Evolutionary conservation across 2,888 invertebrate genomes (phyloP), one percentile per base, ranked within the genome.

Genomic region (Lycocerus yunnanus): DNA sequence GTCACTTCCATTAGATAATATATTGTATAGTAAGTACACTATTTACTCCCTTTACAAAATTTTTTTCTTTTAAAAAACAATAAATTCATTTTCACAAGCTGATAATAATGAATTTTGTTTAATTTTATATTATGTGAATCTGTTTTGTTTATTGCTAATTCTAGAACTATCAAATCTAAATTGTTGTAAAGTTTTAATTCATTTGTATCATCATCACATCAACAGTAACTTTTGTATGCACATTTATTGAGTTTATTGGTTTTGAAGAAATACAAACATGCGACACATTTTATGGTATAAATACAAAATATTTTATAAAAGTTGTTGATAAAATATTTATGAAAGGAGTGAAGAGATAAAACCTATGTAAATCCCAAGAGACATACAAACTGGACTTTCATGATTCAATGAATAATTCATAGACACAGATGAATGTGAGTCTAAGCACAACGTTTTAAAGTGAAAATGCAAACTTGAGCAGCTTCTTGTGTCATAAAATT

Each of bases 371-470:
- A 72, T 72, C 72, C 67, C 20, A 61, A 60, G 60, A 59, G 66
- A 67, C 27, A 67, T 61, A 66, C 61, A 27, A 27, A 72, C 67
- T 61, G 67, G 72, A 72, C 68, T 27, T 27, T 27, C 24, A 60
- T 21, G 59, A 60, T 60, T 27, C 67, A 68, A 67, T 72, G 72
- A 72, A 72, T 72, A 68, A 72, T 72, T 68, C 61, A 72, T 67
- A 20, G 67, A 72, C 60, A 20, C 43, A 43, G 43, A 43, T 43
- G 43, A 43, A 43, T 43, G 43, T 13, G 13, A 27, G 27, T 27
- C 27, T 27, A 27, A 27, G 13, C 13, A 27, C 27, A 13, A 27
- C 13, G 5, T 43, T 43, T n/a, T n/a, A 1, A 43, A n/a, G 43
- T 43, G 43, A 43, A 43, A 43, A 43, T 43, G 43, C 43, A 43